Percentiles rank a stretch among this genome's conserved stretches.
Evolutionary conservation across 2,113 vertebrate species (phyloP).

Genomic region (Psilopsiagon aurifrons): DNA sequence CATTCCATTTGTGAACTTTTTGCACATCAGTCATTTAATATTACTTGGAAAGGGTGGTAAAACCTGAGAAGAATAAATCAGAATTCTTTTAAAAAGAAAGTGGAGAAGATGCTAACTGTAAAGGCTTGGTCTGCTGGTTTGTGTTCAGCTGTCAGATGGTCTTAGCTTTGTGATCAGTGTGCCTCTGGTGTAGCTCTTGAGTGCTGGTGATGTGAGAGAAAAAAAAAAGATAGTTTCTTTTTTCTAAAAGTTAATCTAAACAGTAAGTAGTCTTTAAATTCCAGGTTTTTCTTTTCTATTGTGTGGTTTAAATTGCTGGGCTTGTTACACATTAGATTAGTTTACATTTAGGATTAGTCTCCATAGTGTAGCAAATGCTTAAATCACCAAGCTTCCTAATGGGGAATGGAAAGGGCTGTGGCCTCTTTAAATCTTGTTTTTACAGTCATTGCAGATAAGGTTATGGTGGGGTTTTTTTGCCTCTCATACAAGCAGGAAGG

Average conservation of each 20-base stretch:
- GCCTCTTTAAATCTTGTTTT: constrained; percentile 30
- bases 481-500: background rate
- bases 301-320: background rate
- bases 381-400: background rate
- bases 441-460: background rate
- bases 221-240: background rate
- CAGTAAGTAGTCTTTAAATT: background rate
- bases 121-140: background rate
- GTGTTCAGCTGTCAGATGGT: background rate
- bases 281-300: background rate
- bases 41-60: background rate
- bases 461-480: background rate
- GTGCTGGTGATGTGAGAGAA: background rate
- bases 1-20: background rate
- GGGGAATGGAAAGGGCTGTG: background rate
- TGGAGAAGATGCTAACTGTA: background rate
- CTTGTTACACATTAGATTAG: background rate
- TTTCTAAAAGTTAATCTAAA: background rate
- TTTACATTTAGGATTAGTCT: constrained; percentile 23
- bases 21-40: background rate
- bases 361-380: background rate
- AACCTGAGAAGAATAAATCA: background rate
- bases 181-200: background rate
- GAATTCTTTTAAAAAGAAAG: background rate
- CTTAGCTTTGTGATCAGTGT: background rate